Base-by-base conservation (phyloP, 1,140 invertebrate species). In the Drosophila triauraria region DNA sequence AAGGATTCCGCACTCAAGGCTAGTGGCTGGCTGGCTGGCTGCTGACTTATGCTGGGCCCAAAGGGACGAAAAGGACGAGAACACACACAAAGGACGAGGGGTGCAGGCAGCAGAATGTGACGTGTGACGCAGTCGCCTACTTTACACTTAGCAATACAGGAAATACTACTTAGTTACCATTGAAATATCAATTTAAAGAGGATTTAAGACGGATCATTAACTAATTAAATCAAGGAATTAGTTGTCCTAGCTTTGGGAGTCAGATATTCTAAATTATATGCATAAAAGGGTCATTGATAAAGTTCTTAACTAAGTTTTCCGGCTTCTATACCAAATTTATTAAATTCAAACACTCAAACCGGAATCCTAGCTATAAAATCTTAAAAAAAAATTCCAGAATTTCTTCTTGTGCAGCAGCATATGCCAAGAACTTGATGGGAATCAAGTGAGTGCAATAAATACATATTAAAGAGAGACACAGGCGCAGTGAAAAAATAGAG, bases 1-100 rank as follows among this genome's bases (percentile, higher is more conserved):
- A 88, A 90, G 84, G 84, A 88, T 90, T 88, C 84, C 74, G 47
- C 56, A 78, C 76, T 80, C 84, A 83, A 84, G 80, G 83, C 80
- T 86, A 82, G 64, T 82, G 32, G 27, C 54, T 56, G 35, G 35
- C 40, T 35, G 54, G 17, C 35, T 40, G 38, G 38, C 35, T 38
- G n/a, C 40, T 27, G 59, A 35, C 59, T 48, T 68, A 40, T 53
- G 32, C 38, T 35, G 27, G 44, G 38, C n/a, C 46, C 25, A 51
- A 12, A 40, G 43, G 40, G 7, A 23, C 17, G 12, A 47, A 27
- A 54, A 46, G 60, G 43, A 42, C 25, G 12, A 20, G 27, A 38
- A n/a, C 32, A 35, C 30, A 27, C n/a, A 15, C 51, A 54, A n/a
- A 44, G 40, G 65, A 15, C 38, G 27, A 70, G 67, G 51, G 44